Evolutionary conservation across 2,888 invertebrate species (phyloP), one percentile per base, ranked within the genome.

Genomic region (Netelia fuscicornis): DNA sequence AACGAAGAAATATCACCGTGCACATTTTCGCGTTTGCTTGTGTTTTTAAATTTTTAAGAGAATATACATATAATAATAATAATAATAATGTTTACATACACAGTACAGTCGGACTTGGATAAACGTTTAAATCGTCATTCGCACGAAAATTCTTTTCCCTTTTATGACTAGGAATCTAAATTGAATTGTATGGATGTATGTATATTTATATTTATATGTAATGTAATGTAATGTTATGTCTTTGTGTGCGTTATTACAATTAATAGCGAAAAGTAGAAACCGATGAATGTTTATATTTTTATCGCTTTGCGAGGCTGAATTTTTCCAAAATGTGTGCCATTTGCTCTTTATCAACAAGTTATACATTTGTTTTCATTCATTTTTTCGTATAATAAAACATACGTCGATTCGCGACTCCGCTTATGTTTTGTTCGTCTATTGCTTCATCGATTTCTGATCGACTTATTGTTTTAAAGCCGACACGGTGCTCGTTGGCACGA

Each of bases 161-260:
- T 37, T 70, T 77, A 81, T 80, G 82, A 84, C 82, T 82, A 84
- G 84, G 84, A 70, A 52, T 67, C 85, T 83, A 85, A 75, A 83
- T 85, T 83, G 79, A 83, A 85, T 71, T 54, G 75, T 56, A 74
- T 30, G 42, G 5, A 30, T 64, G n/a, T 60, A 48, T 60, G 25
- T 20, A 44, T 30, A 11, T 8, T n/a, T 17, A 10, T 64, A 13
- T 42, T 10, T 42, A 8, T 42, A 17, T 30, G 30, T 23, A 37
- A 37, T 37, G 5, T 37, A 6, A 37, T 37, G 58, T 42, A 37
- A 37, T 37, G 5, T 37, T 37, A 37, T 37, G 58, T 42, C 37
- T 30, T 13, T 37, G 42, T 60, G 8, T 17, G 68, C 44, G 68
- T 68, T 30, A 58, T 70, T 64, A 20, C 20, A 20, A 30, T 71